Conservation (phyloP, 2,797 vertebrate species). For the Melanotaenia nigrans region DNA sequence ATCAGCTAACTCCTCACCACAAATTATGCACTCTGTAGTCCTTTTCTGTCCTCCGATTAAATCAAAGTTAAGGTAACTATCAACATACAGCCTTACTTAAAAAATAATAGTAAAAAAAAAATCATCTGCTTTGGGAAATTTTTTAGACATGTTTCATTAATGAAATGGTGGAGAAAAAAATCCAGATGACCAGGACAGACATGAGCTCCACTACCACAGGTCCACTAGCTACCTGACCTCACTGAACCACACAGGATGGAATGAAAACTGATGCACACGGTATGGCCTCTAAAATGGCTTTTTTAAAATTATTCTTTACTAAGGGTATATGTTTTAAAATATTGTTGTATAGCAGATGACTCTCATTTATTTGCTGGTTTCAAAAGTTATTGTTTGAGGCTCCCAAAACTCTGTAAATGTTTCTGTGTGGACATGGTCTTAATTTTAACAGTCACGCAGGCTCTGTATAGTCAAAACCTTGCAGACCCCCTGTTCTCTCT, state of each 20-base stretch:
- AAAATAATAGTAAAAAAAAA: too few species aligned
- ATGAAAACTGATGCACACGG: not conserved
- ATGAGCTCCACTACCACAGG: not conserved
- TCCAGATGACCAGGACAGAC: not conserved
- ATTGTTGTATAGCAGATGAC: too few species aligned
- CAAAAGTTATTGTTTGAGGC: too few species aligned
- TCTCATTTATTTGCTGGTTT: too few species aligned
- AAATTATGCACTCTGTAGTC: not conserved
- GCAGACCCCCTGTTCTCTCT: too few species aligned
- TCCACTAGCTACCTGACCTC: not conserved
- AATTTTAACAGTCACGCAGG: too few species aligned
- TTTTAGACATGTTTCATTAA: not conserved
- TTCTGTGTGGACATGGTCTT: too few species aligned
- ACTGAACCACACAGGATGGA: not conserved
- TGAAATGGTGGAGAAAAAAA: not conserved
- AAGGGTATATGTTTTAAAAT: too few species aligned
- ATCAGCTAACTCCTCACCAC: not conserved
- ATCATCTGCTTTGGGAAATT: not conserved
- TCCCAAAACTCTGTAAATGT: too few species aligned
- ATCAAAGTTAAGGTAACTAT: not conserved
- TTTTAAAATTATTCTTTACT: too few species aligned
- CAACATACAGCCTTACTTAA: too few species aligned
- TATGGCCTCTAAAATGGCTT: not conserved
- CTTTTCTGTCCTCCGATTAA: not conserved
- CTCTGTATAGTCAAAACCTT: too few species aligned